Evolutionary conservation across 2,888 invertebrate species (phyloP).

Genomic region (Hirtodrosophila duncani): DNA sequence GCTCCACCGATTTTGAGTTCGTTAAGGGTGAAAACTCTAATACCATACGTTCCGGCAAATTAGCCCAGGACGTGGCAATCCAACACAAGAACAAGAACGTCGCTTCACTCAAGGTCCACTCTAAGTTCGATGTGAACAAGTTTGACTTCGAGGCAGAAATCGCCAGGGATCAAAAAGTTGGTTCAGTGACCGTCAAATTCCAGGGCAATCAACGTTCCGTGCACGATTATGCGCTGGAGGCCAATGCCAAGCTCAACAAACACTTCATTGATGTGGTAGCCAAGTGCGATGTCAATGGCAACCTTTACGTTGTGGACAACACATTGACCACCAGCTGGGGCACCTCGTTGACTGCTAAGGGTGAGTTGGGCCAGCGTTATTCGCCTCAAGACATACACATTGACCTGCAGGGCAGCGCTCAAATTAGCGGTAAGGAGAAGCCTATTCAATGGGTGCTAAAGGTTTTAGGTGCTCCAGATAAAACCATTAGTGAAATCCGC

Average conservation of each 20-base stretch:
- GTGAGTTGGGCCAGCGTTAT: slow-evolving; percentile 71
- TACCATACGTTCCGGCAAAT: slow-evolving; percentile 40
- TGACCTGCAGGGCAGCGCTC: slow-evolving; percentile 67
- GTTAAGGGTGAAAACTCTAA: slow-evolving; percentile 32
- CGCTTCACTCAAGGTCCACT: slow-evolving; percentile 78
- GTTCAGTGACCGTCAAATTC: slow-evolving; percentile 79
- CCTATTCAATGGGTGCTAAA: slow-evolving; percentile 65
- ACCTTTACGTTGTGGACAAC: slow-evolving; percentile 69
- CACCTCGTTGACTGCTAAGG: slow-evolving; percentile 65
- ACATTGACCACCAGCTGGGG: slow-evolving; percentile 74
- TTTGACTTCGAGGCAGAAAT: slow-evolving; percentile 80
- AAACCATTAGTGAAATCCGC: slow-evolving; percentile 77
- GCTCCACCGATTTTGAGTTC: slow-evolving; percentile 43
- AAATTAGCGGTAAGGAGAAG: slow-evolving; percentile 68
- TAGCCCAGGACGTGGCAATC: slow-evolving; percentile 45
- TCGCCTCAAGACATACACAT: slow-evolving; percentile 70
- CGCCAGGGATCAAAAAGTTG: slow-evolving; percentile 81
- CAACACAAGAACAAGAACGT: slow-evolving; percentile 43
- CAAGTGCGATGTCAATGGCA: slow-evolving; percentile 74
- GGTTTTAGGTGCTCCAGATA: slow-evolving; percentile 72
- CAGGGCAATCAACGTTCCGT: slow-evolving; percentile 76
- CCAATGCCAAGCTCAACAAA: slow-evolving; percentile 80
- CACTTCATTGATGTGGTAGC: slow-evolving; percentile 68
- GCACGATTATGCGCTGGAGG: slow-evolving; percentile 80
- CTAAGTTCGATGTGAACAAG: slow-evolving; percentile 62